Percentiles rank a stretch among this genome's conserved stretches.
Evolutionary conservation across 2,113 vertebrate genomes (phyloP).

Genomic region (Ailurus styani): DNA sequence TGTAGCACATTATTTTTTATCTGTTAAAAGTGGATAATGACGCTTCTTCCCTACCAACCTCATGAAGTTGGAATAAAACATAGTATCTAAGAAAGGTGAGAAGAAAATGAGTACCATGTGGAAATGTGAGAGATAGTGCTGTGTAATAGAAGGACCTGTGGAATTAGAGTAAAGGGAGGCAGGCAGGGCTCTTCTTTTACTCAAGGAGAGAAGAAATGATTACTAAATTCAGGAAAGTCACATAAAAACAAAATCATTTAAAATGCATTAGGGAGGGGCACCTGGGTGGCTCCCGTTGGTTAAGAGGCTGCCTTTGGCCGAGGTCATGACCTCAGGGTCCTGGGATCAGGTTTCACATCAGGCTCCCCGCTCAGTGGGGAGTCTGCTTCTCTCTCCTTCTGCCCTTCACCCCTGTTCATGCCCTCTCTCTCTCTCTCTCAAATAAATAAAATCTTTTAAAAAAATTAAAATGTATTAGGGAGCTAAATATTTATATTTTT

Average conservation of each 20-base stretch:
- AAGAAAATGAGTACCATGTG: neutral
- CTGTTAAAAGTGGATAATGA: neutral
- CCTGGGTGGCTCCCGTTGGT: neutral
- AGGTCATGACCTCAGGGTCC: neutral
- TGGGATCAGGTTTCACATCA: neutral
- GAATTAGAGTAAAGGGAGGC: neutral
- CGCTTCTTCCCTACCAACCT: neutral
- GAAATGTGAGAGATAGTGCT: neutral
- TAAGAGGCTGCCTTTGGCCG: neutral
- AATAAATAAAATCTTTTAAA: no score
- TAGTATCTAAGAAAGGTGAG: neutral
- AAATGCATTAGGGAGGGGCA: neutral
- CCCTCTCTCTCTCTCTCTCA: no score
- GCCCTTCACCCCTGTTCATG: no score
- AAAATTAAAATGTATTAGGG: neutral
- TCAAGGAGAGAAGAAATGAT: neutral
- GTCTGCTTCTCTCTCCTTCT: no score
- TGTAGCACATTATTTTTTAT: neutral
- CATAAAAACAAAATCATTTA: neutral
- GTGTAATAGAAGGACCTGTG: neutral
- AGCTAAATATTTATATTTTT: neutral
- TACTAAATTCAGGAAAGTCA: neutral
- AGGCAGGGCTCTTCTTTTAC: neutral
- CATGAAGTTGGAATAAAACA: neutral
- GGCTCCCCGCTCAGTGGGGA: neutral